Conservation (phyloP, 2,797 vertebrate species). For the Ptychadena robeensis region DNA sequence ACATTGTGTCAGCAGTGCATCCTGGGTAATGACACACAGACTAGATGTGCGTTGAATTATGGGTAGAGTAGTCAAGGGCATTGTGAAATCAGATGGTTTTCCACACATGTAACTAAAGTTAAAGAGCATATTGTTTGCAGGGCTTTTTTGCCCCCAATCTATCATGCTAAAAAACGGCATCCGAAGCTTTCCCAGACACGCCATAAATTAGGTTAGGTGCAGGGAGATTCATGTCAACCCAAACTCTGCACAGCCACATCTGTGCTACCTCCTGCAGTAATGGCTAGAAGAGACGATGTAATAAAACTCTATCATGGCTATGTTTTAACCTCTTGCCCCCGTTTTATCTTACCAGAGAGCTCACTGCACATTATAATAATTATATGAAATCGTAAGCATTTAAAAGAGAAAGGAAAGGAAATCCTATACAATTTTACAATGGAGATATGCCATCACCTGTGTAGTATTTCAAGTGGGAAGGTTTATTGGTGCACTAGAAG, state of each 20-base stretch:
- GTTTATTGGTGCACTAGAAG: slow-evolving; percentile 50
- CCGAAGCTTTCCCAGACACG: slow-evolving; percentile 58
- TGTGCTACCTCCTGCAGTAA: slow-evolving; percentile 69
- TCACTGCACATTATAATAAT: slow-evolving; percentile 63
- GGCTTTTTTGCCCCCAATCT: slow-evolving; percentile 30
- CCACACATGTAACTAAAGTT: slow-evolving; percentile 19
- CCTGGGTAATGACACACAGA: background rate
- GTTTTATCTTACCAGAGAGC: slow-evolving; percentile 57
- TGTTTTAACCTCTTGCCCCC: slow-evolving; percentile 73
- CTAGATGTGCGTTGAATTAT: slow-evolving; percentile 10
- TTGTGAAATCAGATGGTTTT: fast-evolving
- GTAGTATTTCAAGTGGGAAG: slow-evolving; percentile 50
- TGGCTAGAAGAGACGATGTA: slow-evolving; percentile 68
- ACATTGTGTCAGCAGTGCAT: slow-evolving; percentile 7
- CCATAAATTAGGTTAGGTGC: slow-evolving; percentile 70
- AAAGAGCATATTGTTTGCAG: slow-evolving; percentile 1
- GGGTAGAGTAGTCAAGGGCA: background rate
- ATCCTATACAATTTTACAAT: slow-evolving; percentile 24
- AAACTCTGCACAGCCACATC: slow-evolving; percentile 70
- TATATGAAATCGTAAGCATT: slow-evolving; percentile 59
- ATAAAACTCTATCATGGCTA: slow-evolving; percentile 72
- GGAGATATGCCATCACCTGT: background rate
- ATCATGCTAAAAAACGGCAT: slow-evolving; percentile 13
- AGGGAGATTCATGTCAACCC: slow-evolving; percentile 68
- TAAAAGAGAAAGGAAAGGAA: slow-evolving; percentile 55